Evolutionary conservation across 2,113 vertebrate genomes (phyloP).

Genomic region (Craseonycteris thonglongyai): DNA sequence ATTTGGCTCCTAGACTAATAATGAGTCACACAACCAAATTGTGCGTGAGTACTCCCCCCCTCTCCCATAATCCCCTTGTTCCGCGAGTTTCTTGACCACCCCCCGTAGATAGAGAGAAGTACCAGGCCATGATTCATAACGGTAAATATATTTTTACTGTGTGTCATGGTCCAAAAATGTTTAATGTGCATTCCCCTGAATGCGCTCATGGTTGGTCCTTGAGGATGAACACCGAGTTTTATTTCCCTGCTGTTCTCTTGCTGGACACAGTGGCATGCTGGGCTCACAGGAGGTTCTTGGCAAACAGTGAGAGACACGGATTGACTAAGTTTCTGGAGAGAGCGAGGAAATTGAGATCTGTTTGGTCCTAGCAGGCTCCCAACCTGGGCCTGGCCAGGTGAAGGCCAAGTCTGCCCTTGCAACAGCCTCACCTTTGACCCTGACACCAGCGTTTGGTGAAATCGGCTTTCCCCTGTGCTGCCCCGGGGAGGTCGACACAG

Average conservation of each 20-base stretch:
- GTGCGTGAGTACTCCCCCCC: no score
- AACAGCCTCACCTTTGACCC: neutral
- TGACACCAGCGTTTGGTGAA: neutral
- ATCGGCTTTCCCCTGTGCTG: neutral
- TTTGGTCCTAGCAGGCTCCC: neutral
- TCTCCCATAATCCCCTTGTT: no score
- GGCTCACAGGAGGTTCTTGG: neutral
- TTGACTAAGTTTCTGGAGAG: neutral
- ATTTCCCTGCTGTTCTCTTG: neutral
- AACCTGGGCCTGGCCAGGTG: neutral
- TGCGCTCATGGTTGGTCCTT: neutral
- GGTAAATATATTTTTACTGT: neutral
- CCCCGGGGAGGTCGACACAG: neutral
- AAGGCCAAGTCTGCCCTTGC: neutral
- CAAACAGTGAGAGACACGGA: neutral
- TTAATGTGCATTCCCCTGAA: neutral
- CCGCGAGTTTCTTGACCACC: no score
- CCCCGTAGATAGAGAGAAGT: neutral
- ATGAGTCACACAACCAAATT: no score
- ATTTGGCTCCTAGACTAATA: no score
- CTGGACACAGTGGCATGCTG: neutral
- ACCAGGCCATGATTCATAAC: neutral
- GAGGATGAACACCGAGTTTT: neutral
- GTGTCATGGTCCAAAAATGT: neutral
- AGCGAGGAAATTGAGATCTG: neutral